Percentiles rank a stretch among this genome's conserved stretches.
Conservation (phyloP, 2,888 invertebrate genomes). For the Dasypolia templi region DNA sequence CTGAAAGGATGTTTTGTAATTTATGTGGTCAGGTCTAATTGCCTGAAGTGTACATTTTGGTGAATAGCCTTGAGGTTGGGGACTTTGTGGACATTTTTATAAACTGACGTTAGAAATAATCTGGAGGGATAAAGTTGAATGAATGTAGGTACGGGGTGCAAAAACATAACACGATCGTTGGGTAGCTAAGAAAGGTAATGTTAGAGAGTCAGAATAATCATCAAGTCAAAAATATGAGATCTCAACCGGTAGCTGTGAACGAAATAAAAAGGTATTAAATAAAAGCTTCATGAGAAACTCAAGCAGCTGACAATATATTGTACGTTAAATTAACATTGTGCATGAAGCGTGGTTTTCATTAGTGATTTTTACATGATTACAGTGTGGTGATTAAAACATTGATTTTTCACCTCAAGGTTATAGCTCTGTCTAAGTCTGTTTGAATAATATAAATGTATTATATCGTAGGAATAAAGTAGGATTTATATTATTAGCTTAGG, state of each 20-base stretch:
- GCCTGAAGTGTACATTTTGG: conserved; percentile 19
- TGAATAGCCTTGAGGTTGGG: conserved; percentile 25
- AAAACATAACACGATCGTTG: background rate
- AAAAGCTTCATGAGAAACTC: background rate
- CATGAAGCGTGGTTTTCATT: background rate
- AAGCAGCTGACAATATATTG: background rate
- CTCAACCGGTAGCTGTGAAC: background rate
- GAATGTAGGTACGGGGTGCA: background rate
- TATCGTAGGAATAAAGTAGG: conserved; percentile 53
- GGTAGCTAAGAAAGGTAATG: background rate
- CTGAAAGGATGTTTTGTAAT: conserved; percentile 41
- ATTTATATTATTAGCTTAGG: conserved; percentile 58
- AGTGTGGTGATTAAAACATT: background rate
- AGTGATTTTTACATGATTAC: background rate
- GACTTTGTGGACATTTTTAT: background rate
- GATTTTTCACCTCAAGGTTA: conserved; percentile 31
- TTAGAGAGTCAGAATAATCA: background rate
- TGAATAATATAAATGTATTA: conserved; percentile 37
- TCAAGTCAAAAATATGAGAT: background rate
- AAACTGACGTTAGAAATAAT: background rate
- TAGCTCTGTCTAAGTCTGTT: conserved; percentile 6
- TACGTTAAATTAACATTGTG: background rate
- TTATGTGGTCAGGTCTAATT: conserved; percentile 16
- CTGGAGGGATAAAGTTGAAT: background rate
- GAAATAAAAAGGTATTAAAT: background rate